phyloP scores from a whole-genome alignment of 2,888 invertebrate genomes.

The Tricholauxania praeusta region DNA sequence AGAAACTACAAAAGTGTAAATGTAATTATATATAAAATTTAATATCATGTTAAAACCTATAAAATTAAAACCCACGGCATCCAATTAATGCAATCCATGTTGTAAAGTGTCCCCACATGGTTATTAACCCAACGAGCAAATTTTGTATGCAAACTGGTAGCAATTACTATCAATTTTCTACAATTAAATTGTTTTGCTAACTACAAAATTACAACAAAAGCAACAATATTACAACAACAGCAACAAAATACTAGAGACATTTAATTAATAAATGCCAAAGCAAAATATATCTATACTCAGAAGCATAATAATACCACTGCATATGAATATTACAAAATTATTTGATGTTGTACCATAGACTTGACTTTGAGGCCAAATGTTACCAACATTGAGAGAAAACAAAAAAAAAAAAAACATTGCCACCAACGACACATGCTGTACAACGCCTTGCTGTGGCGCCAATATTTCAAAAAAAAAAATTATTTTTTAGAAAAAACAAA shows the following conservation, averaged over 20 bases:
- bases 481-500: not conserved
- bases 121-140: not conserved
- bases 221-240: slow-evolving; percentile 14
- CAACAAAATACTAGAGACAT: not conserved
- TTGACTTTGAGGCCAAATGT: not conserved
- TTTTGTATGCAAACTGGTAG: slow-evolving; percentile 1
- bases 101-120: not conserved
- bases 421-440: not conserved
- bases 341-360: not conserved
- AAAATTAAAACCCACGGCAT: slow-evolving; percentile 1
- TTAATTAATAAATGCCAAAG: slow-evolving; percentile 27
- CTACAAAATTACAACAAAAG: slow-evolving; percentile 14
- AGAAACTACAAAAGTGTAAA: not conserved
- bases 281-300: not conserved
- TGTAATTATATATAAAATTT: not conserved
- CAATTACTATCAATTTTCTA: slow-evolving; percentile 31
- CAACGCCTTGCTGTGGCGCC: slow-evolving; percentile 6
- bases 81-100: slow-evolving; percentile 7
- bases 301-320: not conserved
- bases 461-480: slow-evolving; percentile 5
- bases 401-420: not conserved
- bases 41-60: slow-evolving; percentile 10
- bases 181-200: slow-evolving; percentile 23
- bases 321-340: not conserved
- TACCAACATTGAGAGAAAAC: too few relatives aligned